Base-by-base conservation (phyloP, 2,888 invertebrate species). In the Escarpia spicata region DNA sequence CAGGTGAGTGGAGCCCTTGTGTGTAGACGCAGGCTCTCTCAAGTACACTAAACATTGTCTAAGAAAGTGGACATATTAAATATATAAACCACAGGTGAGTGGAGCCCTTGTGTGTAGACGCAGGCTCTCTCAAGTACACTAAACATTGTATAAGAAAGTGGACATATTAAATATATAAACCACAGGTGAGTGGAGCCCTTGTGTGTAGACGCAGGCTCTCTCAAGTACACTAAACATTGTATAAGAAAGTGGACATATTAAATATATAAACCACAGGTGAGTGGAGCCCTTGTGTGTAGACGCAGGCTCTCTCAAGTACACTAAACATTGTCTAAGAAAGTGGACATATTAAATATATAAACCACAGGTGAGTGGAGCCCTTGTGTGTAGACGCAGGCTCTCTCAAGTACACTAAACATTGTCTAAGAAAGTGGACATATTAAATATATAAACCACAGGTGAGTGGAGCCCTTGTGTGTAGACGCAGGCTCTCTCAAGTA, bases 331-430 rank as follows among this genome's bases (percentile, higher is more conserved):
- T 0, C 37, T 37, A 37, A n/a, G n/a, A 91, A 43, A 15, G 43
- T 91, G 45, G n/a, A 37, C 3, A 37, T n/a, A n/a, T n/a, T n/a
- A n/a, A n/a, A n/a, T n/a, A n/a, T n/a, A n/a, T 37, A 37, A 37
- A 37, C 98, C 99, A 6, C 98, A 98, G 97, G 98, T 97, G 0
- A 37, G 37, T 37, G 0, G 37, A 37, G 37, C 0, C 0, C 37
- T 37, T 37, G 37, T 37, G 37, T 37, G 75, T 92, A 9, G 60
- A 19, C 12, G 12, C 4, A 19, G 37, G 19, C 10, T 37, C 58
- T 31, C 44, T 43, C 9, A 0, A n/a, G 37, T 37, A 37, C 37
- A 37, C 37, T 37, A 1, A 52, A 43, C 37, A 43, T 91, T 10
- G 15, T 44, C n/a, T 91, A 12, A n/a, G n/a, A 91, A 43, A 15